These are phyloP conservation scores for Echinops telfairi DNA, from an alignment of 2,113 vertebrate species.

Conservation along the genomic window DNA sequence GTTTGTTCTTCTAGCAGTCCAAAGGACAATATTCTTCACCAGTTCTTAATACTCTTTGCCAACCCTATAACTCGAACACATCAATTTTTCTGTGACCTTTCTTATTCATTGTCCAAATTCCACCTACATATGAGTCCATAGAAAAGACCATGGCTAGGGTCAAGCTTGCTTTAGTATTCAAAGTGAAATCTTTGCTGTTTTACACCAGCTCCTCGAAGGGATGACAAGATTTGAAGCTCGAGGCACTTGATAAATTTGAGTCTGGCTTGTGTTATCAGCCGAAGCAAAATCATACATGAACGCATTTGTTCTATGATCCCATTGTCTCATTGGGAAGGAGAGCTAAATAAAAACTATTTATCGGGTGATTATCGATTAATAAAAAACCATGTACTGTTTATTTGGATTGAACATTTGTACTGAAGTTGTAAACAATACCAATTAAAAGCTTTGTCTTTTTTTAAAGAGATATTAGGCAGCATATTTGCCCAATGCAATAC, in stretches of 20 bases:
- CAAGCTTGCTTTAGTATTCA: too few species aligned
- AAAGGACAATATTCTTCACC: too few species aligned
- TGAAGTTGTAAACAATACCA: constrained; percentile 52
- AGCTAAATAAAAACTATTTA: constrained; percentile 59
- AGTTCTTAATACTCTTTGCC: too few species aligned
- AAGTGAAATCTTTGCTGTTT: too few species aligned
- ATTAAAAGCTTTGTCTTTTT: constrained; percentile 53
- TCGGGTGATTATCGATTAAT: constrained; percentile 62
- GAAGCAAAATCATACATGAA: not conserved
- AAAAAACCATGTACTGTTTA: constrained; percentile 49
- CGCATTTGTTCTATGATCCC: not conserved
- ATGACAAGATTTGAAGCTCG: not conserved
- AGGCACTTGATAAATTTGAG: constrained; percentile 48
- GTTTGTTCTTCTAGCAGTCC: too few species aligned
- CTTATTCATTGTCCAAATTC: too few species aligned
- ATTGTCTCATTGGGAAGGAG: constrained; percentile 20
- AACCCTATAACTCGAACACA: too few species aligned
- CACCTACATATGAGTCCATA: too few species aligned
- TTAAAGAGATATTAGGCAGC: not conserved
- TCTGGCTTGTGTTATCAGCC: not conserved
- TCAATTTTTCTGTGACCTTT: too few species aligned
- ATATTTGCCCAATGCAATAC: too few species aligned
- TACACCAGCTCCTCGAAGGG: not conserved
- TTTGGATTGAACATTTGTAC: constrained; percentile 63
- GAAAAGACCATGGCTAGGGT: too few species aligned